Conservation (phyloP, 2,113 vertebrate species). For the Chaetops frenatus region DNA sequence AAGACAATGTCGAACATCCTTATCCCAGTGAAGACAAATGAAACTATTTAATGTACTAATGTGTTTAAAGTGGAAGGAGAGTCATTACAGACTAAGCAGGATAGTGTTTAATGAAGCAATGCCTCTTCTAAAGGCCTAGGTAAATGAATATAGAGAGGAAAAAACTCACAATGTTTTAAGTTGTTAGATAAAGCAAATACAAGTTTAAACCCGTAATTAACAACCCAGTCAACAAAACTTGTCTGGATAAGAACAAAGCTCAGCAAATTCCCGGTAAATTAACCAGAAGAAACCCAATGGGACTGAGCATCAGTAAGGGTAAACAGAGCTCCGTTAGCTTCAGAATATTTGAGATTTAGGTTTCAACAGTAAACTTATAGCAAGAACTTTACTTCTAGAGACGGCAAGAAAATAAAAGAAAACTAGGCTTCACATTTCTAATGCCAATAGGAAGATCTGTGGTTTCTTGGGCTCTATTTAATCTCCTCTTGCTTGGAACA, state of each 20-base stretch:
- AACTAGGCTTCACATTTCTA: neutral
- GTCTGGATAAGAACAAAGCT: neutral
- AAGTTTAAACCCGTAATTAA: constrained; percentile 16
- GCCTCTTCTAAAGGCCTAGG: neutral
- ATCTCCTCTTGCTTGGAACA: neutral
- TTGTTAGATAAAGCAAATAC: neutral
- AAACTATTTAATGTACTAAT: neutral
- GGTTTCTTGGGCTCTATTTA: neutral
- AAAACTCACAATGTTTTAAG: neutral
- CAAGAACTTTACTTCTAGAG: neutral
- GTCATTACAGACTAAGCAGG: neutral
- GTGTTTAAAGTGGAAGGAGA: neutral
- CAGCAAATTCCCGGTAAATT: constrained; percentile 19
- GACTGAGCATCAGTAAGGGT: neutral
- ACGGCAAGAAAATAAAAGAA: neutral
- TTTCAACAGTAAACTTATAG: neutral
- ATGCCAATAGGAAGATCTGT: neutral
- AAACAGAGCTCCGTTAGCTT: neutral
- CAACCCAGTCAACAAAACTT: neutral
- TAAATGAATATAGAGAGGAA: neutral
- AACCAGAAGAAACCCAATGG: neutral
- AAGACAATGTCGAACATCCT: neutral
- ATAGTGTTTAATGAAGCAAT: constrained; percentile 29
- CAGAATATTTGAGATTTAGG: neutral
- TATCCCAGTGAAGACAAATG: neutral